These are phyloP conservation scores for Phoenicopterus ruber DNA, from an alignment of 2,113 vertebrate genomes.

Conservation along the genomic window DNA sequence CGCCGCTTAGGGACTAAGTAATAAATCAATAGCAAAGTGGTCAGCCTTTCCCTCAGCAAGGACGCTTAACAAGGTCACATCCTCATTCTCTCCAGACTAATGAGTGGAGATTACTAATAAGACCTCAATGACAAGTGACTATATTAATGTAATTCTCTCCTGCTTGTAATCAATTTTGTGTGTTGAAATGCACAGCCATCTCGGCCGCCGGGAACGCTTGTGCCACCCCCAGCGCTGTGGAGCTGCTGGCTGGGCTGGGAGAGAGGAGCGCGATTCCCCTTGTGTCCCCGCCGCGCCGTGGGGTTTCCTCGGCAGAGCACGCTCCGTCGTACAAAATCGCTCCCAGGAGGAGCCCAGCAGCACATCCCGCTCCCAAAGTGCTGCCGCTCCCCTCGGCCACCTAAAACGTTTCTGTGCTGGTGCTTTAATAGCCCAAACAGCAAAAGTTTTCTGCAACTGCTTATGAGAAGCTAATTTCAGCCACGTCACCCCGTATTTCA, in stretches of 20 bases:
- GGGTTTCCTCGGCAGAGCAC: not conserved
- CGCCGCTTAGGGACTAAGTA: not conserved
- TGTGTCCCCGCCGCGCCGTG: rapidly evolving
- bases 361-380: not conserved
- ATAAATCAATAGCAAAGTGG: not conserved
- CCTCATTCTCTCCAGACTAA: constrained; percentile 38
- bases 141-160: constrained; percentile 46
- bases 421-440: not conserved
- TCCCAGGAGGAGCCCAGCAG: not conserved
- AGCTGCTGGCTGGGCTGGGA: not conserved
- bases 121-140: constrained; percentile 50
- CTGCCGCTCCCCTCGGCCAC: not conserved
- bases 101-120: constrained; percentile 41
- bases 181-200: not conserved
- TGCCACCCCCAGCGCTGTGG: rapidly evolving
- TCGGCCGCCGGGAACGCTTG: not conserved
- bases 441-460: not conserved
- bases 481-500: rapidly evolving
- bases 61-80: constrained; percentile 33
- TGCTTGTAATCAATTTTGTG: constrained; percentile 24
- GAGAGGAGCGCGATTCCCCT: not conserved
- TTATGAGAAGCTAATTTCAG: not conserved
- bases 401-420: rapidly evolving
- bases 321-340: rapidly evolving
- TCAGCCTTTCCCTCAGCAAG: not conserved